These are phyloP conservation scores for Caenorhabditis imperialis DNA, from an alignment of 2,888 invertebrate species.

Conservation along the genomic window DNA sequence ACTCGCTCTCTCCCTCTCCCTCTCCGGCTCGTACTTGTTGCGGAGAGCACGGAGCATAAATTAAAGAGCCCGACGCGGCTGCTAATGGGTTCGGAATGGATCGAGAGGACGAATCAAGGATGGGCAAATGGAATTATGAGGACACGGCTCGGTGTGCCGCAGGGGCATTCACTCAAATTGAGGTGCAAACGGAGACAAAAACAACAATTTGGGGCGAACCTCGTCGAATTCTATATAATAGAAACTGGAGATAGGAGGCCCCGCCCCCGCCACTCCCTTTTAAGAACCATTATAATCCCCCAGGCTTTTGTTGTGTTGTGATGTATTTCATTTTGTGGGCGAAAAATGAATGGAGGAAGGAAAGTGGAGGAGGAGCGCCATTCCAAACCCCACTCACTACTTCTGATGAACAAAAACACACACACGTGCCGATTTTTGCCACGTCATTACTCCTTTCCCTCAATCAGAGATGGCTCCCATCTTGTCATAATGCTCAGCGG, in stretches of 20 bases:
- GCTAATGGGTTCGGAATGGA: slow-evolving; percentile 4
- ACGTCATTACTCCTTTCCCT: slow-evolving; percentile 3
- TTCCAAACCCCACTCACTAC: not conserved
- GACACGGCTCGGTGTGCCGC: too few species aligned
- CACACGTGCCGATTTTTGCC: too few species aligned
- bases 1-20: not conserved
- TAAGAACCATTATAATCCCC: slow-evolving; percentile 23
- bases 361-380: not conserved
- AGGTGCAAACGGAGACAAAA: too few species aligned
- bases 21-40: slow-evolving; percentile 26
- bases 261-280: not conserved
- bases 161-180: too few species aligned
- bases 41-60: slow-evolving; percentile 31
- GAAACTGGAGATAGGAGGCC: not conserved
- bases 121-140: slow-evolving; percentile 20
- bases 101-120: slow-evolving; percentile 18
- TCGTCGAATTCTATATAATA: too few species aligned
- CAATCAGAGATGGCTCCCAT: not conserved
- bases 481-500: slow-evolving; percentile 21
- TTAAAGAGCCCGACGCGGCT: slow-evolving; percentile 26
- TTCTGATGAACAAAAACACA: not conserved
- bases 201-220: too few species aligned
- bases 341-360: slow-evolving; percentile 7
- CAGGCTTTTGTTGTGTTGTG: slow-evolving; percentile 24
- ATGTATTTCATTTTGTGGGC: slow-evolving; percentile 8